Conservation (phyloP, 2,113 vertebrate species). For the Columba livia region DNA sequence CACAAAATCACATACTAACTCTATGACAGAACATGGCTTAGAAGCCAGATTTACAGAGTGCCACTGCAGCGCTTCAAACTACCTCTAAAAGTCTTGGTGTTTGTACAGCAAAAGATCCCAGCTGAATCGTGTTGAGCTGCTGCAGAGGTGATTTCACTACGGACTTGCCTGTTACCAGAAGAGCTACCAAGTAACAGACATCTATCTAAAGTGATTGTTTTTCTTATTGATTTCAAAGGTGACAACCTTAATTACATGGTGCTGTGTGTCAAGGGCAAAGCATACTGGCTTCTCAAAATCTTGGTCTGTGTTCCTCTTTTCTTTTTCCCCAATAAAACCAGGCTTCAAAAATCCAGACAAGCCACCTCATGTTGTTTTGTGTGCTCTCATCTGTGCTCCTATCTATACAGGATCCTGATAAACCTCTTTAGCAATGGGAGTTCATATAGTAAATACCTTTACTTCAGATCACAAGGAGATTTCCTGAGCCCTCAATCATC, state of each 20-base stretch:
- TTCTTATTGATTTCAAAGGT: neutral
- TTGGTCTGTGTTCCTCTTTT: neutral
- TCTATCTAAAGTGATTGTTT: neutral
- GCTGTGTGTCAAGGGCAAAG: neutral
- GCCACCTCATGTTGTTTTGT: neutral
- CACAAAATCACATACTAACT: neutral
- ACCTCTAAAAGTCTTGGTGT: neutral
- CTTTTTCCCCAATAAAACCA: neutral
- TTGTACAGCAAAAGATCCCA: neutral
- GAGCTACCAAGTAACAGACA: neutral
- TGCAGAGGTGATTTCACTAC: neutral
- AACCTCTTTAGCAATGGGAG: neutral
- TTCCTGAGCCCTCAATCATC: slow-evolving; percentile 16
- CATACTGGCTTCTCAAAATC: neutral
- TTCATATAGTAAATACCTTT: slow-evolving; percentile 18
- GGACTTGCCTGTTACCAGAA: neutral
- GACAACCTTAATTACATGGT: neutral
- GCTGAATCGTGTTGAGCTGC: neutral
- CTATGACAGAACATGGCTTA: neutral
- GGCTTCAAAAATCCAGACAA: neutral
- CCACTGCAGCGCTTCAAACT: neutral
- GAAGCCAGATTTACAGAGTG: neutral
- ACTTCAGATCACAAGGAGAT: neutral
- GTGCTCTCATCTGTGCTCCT: neutral
- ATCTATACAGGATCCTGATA: neutral